Conservation (phyloP, 1,140 invertebrate genomes). For the Venustaconcha ellipsiformis region DNA sequence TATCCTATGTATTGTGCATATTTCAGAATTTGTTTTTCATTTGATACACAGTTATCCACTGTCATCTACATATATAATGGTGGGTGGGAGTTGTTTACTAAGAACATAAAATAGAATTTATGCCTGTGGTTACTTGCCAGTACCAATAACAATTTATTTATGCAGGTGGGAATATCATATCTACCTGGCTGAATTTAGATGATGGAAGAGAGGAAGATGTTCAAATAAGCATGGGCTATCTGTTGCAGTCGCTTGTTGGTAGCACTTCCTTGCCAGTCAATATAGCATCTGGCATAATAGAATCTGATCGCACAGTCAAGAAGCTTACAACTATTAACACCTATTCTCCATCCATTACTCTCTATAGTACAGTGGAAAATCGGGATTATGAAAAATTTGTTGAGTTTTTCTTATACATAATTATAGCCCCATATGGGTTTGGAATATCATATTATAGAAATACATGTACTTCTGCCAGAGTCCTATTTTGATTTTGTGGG, state of each 20-base stretch:
- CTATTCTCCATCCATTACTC: constrained; percentile 11
- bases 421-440: constrained; percentile 15
- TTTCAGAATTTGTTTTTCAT: too few relatives aligned
- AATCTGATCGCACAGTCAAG: constrained; percentile 10
- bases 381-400: constrained; percentile 2
- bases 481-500: too few relatives aligned
- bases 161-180: constrained; percentile 4
- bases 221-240: not conserved
- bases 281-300: constrained; percentile 6
- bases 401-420: constrained; percentile 6
- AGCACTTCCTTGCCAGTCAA: not conserved
- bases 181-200: constrained; percentile 5
- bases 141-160: not conserved
- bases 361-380: constrained; percentile 7
- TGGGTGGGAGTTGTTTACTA: too few relatives aligned
- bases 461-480: too few relatives aligned
- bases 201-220: constrained; percentile 1
- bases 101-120: too few relatives aligned
- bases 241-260: constrained; percentile 10
- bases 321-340: constrained; percentile 13
- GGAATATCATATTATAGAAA: not conserved
- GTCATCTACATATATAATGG: too few relatives aligned
- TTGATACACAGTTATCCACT: too few relatives aligned
- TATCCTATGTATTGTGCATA: too few relatives aligned
- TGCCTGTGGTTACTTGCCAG: too few relatives aligned